Evolutionary conservation across 2,797 vertebrate species (phyloP).

Genomic region (Gallirallus australis): DNA sequence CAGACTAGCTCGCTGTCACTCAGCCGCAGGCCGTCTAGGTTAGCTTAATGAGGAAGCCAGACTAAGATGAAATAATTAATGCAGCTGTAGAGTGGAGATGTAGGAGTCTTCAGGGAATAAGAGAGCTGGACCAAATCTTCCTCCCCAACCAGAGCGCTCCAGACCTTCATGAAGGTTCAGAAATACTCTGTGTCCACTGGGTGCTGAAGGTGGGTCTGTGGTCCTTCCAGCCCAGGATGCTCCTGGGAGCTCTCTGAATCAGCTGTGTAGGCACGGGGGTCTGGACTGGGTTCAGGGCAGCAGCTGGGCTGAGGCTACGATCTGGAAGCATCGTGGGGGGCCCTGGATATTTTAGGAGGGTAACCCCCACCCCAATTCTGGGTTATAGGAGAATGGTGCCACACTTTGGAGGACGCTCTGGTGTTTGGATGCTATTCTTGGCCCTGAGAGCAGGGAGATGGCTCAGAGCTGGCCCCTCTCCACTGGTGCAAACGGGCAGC

Average conservation of each 20-base stretch:
- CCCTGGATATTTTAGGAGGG: not conserved
- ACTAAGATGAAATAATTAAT: conserved; percentile 67
- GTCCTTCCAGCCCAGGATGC: not conserved
- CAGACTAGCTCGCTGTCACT: conserved; percentile 32
- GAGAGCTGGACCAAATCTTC: conserved; percentile 33
- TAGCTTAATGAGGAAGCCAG: conserved; percentile 67
- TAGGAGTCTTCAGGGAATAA: conserved; percentile 20
- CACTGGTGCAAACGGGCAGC: fast-evolving
- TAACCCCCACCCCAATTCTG: not conserved
- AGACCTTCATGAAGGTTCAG: not conserved
- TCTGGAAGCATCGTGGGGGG: not conserved
- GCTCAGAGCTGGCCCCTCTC: fast-evolving
- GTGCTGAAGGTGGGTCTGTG: conserved; percentile 4
- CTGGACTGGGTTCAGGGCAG: conserved; percentile 9
- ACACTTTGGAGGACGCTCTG: not conserved
- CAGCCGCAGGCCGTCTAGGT: not conserved
- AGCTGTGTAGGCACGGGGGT: conserved; percentile 26
- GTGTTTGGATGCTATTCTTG: not conserved
- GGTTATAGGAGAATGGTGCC: not conserved
- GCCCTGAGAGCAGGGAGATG: fast-evolving
- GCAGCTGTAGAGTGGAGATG: conserved; percentile 54
- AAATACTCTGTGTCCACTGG: conserved; percentile 46
- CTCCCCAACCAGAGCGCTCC: not conserved
- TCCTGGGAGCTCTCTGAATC: not conserved
- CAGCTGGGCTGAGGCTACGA: not conserved